Percentiles rank a stretch among this genome's conserved stretches.
These are phyloP conservation scores for Thomomys bottae DNA, from an alignment of 2,113 vertebrate species.

Conservation along the genomic window DNA sequence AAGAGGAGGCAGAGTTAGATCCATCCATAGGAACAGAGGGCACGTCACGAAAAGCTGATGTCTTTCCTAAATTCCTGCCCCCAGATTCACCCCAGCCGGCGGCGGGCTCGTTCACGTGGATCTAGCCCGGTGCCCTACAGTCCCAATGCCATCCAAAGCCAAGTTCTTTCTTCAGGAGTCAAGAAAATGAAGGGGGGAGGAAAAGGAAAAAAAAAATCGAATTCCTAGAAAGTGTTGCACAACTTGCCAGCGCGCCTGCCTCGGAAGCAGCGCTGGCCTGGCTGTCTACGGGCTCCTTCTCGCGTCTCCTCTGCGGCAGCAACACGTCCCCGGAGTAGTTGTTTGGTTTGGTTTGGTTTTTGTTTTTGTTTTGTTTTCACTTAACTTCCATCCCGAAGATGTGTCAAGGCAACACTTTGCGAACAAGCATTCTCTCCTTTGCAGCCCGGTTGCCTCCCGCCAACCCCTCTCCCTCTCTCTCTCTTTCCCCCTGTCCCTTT, in stretches of 20 bases:
- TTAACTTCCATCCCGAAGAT: constrained; percentile 84
- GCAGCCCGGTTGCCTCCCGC: constrained; percentile 57
- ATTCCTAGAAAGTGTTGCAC: constrained; percentile 86
- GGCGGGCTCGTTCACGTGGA: constrained; percentile 80
- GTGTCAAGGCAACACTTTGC: constrained; percentile 78
- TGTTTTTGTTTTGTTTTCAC: constrained; percentile 71
- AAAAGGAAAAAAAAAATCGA: constrained; percentile 75
- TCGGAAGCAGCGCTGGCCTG: constrained; percentile 79
- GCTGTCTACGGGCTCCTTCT: constrained; percentile 70
- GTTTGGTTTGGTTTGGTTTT: no score
- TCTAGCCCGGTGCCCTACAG: constrained; percentile 77
- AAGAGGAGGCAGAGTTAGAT: constrained; percentile 80
- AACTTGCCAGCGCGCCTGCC: constrained; percentile 83
- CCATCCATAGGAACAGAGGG: constrained; percentile 77
- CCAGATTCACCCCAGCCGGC: constrained; percentile 80
- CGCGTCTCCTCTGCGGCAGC: constrained; percentile 77
- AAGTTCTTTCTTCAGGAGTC: constrained; percentile 82
- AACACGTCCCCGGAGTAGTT: constrained; percentile 82
- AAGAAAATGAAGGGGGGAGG: constrained; percentile 70
- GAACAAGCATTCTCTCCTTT: constrained; percentile 32
- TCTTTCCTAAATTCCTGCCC: constrained; percentile 80
- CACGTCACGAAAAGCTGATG: constrained; percentile 73
- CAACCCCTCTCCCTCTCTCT: neutral
- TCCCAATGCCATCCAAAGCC: constrained; percentile 83
- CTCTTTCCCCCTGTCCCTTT: neutral